These are phyloP conservation scores for Gonocerus acuteangulatus DNA, from an alignment of 2,888 invertebrate genomes.

Conservation along the genomic window DNA sequence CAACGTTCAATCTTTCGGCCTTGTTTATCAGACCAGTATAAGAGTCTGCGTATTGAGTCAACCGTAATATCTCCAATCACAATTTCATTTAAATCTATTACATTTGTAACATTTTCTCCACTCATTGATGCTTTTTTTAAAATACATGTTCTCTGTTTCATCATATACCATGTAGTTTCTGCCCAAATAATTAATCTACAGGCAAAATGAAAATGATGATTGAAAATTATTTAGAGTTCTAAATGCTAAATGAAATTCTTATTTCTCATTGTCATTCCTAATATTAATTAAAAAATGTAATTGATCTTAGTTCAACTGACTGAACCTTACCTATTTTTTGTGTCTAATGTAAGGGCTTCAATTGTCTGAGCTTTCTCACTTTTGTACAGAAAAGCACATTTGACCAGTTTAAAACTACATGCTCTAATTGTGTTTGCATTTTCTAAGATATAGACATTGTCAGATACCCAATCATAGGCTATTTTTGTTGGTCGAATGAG, in stretches of 20 bases:
- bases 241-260: too few species aligned
- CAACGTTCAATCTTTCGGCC: constrained; percentile 47
- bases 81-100: constrained; percentile 45
- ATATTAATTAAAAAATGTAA: too few species aligned
- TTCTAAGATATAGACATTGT: constrained; percentile 61
- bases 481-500: constrained; percentile 48
- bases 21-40: constrained; percentile 71
- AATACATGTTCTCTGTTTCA: constrained; percentile 38
- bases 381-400: constrained; percentile 51
- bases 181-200: constrained; percentile 44
- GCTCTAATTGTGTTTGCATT: constrained; percentile 40
- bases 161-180: constrained; percentile 39
- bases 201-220: too few species aligned
- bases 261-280: too few species aligned
- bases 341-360: constrained; percentile 57
- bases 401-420: constrained; percentile 51
- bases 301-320: too few species aligned
- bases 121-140: constrained; percentile 48
- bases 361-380: constrained; percentile 49
- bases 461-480: constrained; percentile 66
- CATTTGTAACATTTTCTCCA: constrained; percentile 45
- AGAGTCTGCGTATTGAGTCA: constrained; percentile 50
- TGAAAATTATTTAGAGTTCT: too few species aligned
- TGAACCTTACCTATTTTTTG: constrained; percentile 42
- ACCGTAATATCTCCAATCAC: constrained; percentile 54